These are phyloP conservation scores for Antheraea yamamai DNA, from an alignment of 2,888 invertebrate species.

Conservation along the genomic window DNA sequence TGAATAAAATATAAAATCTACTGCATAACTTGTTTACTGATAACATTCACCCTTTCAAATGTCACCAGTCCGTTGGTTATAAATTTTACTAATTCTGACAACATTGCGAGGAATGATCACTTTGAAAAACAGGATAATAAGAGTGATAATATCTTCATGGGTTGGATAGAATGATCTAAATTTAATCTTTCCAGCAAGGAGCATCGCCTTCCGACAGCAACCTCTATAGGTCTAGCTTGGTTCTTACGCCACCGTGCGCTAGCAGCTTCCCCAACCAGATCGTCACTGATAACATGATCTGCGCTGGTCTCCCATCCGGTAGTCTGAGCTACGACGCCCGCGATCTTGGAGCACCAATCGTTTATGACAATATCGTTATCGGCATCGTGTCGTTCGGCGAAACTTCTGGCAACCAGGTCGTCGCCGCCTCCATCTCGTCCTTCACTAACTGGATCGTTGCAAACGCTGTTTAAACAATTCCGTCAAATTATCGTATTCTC, in stretches of 20 bases:
- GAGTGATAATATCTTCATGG: neutral
- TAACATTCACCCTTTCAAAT: no score
- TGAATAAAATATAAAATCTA: no score
- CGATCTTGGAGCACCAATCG: conserved; percentile 37
- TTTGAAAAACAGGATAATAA: neutral
- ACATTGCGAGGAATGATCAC: neutral
- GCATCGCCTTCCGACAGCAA: conserved; percentile 23
- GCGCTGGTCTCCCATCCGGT: conserved; percentile 46
- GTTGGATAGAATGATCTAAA: neutral
- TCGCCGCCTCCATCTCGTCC: conserved; percentile 55
- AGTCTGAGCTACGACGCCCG: conserved; percentile 33
- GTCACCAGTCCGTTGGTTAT: no score
- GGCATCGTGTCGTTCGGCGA: conserved; percentile 34
- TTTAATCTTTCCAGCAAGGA: conserved; percentile 32
- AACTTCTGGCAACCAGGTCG: conserved; percentile 53
- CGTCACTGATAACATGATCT: conserved; percentile 62
- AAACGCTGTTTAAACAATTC: conserved; percentile 23
- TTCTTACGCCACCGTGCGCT: neutral
- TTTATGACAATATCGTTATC: conserved; percentile 25
- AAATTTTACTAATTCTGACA: neutral
- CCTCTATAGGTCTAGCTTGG: conserved; percentile 28
- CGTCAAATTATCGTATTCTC: neutral
- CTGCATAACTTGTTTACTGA: no score
- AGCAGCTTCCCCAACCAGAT: neutral
- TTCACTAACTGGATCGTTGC: conserved; percentile 40